Evolutionary conservation across 2,797 vertebrate species (phyloP).

Genomic region (Scolopax bukidnonensis): DNA sequence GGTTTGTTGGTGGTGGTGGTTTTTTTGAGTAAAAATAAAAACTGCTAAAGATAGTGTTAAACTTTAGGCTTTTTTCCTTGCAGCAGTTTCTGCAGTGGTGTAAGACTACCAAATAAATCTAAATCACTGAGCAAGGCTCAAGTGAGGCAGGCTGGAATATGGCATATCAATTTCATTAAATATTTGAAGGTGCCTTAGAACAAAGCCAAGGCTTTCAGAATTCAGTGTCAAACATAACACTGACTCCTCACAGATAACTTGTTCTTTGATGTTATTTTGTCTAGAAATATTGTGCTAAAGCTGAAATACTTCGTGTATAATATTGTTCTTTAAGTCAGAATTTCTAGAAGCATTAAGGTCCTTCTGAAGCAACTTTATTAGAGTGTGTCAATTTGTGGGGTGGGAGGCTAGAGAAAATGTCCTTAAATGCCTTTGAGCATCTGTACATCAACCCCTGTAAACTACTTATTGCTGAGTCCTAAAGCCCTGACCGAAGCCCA

Average conservation of each 20-base stretch:
- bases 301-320: not conserved
- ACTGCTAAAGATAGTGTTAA: not conserved
- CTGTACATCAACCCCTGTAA: not conserved
- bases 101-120: not conserved
- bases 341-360: not conserved
- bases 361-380: not conserved
- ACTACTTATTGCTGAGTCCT: not conserved
- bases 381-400: not conserved
- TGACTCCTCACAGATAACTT: not conserved
- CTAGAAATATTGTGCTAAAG: not conserved
- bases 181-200: not conserved
- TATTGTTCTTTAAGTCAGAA: not conserved
- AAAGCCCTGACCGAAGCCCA: not conserved
- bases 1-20: too few species aligned
- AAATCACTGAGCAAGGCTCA: not conserved
- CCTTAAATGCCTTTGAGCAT: not conserved
- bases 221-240: not conserved
- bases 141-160: not conserved
- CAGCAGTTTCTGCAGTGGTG: not conserved
- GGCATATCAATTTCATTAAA: not conserved
- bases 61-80: not conserved
- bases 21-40: not conserved
- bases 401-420: not conserved
- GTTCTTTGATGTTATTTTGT: not conserved
- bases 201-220: not conserved